Evolutionary conservation across 2,113 vertebrate species (phyloP), one percentile per base, ranked within the genome.

Genomic region (Phrynosoma blainvillii): DNA sequence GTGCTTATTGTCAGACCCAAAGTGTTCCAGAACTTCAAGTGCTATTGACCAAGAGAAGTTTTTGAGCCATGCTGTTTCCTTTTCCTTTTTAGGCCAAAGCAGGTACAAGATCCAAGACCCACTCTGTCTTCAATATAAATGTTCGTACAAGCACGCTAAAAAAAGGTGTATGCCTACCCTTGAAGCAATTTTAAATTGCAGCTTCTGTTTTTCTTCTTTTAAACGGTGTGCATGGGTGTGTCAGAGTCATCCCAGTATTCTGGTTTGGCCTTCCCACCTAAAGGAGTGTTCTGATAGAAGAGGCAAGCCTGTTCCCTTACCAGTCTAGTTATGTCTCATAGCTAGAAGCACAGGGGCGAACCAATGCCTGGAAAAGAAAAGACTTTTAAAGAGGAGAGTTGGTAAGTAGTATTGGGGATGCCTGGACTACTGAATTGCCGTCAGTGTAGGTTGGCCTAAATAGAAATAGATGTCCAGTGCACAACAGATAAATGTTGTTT

Each of bases 191-290:
- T 68, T 30, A 42, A 62, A 42, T n/a, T 52, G 36, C 66, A 18
- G 3, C 42, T 75, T 74, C 42, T 74, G 52, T 68, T 20, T 25
- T 70, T 54, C 75, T 32, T 32, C 75, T 30, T 68, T 20, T 66
- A n/a, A n/a, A 42, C 16, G 68, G 13, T 66, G 76, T n/a, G 62
- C 12, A 42, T 86, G 84, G 84, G 84, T 86, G 76, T 70, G 62
- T 79, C 42, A 36, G n/a, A 40, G 30, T 84, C 75, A 68, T 79
- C 84, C 62, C 62, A 86, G 68, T 79, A 54, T 79, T 79, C 84
- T 79, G 84, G 84, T 86, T 86, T 79, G 75, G 11, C 62, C 75
- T 86, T 68, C 75, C 75, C 76, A 86, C 76, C 32, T 54, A 70
- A 70, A 70, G 84, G 84, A 70, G 84, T 86, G 84, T 79, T 66